These are phyloP conservation scores for Philereme vetulata DNA, from an alignment of 2,888 invertebrate species.

Conservation along the genomic window DNA sequence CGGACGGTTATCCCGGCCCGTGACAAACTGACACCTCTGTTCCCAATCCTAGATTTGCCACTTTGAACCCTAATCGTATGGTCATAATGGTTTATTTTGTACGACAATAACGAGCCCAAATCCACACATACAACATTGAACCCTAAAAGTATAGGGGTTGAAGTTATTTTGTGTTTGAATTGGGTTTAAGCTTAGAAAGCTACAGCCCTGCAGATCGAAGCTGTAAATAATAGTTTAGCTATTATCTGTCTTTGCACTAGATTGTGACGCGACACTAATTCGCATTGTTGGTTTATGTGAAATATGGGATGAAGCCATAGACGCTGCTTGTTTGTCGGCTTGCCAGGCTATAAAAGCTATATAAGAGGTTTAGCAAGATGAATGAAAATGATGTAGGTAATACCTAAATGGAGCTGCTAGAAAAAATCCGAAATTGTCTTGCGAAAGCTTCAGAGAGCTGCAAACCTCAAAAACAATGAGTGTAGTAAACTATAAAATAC, in stretches of 20 bases:
- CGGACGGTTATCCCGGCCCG: constrained; percentile 39
- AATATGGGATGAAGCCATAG: constrained; percentile 45
- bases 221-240: constrained; percentile 62
- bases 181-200: constrained; percentile 70
- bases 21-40: constrained; percentile 46
- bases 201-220: constrained; percentile 49
- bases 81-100: constrained; percentile 6
- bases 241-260: constrained; percentile 68
- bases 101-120: constrained; percentile 7
- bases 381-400: too few species aligned
- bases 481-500: too few species aligned
- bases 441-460: too few species aligned
- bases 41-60: constrained; percentile 24
- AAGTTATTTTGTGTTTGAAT: constrained; percentile 19
- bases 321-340: constrained; percentile 11
- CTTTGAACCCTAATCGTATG: constrained; percentile 22
- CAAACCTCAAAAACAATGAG: too few species aligned
- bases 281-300: constrained; percentile 59
- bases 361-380: too few species aligned
- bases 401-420: too few species aligned
- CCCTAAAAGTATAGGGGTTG: constrained; percentile 21
- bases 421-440: too few species aligned
- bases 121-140: constrained; percentile 23
- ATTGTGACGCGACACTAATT: constrained; percentile 62
- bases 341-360: neutral